A percentile compares a stretch with the other conserved stretches of the same genome.
Evolutionary conservation across 1,140 invertebrate species (phyloP).

Genomic region (Drosophila ananassae): DNA sequence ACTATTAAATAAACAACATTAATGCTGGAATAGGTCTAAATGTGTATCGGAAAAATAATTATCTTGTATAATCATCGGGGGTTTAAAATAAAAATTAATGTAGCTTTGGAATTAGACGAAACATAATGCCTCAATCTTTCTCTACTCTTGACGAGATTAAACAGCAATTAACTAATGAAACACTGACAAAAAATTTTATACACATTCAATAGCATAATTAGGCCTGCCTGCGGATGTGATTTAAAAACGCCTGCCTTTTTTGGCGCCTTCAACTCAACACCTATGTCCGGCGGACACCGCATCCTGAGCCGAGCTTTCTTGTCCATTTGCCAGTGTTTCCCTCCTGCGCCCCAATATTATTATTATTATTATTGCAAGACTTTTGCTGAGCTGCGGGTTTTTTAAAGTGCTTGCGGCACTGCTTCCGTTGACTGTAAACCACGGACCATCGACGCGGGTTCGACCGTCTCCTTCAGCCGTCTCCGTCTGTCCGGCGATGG

Average conservation of each 20-base stretch:
- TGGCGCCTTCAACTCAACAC: constrained; percentile 9
- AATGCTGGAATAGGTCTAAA: too few species aligned
- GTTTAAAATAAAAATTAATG: too few species aligned
- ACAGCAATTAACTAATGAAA: neutral
- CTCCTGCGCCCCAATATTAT: constrained; percentile 71
- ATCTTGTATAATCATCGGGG: too few species aligned
- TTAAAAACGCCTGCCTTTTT: neutral
- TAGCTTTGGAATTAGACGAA: too few species aligned
- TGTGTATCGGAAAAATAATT: too few species aligned
- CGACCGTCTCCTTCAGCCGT: constrained; percentile 20
- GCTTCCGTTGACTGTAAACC: constrained; percentile 32
- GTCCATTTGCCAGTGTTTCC: constrained; percentile 51
- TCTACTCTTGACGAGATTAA: neutral
- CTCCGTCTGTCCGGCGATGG: constrained; percentile 52
- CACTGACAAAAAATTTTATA: neutral
- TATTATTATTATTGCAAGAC: constrained; percentile 78
- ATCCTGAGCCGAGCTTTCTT: constrained; percentile 40
- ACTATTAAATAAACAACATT: too few species aligned
- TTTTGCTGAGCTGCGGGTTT: constrained; percentile 74
- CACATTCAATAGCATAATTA: too few species aligned
- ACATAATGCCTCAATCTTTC: neutral
- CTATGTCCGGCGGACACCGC: constrained; percentile 15
- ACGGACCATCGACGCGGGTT: constrained; percentile 11
- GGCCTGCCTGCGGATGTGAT: neutral
- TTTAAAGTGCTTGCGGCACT: constrained; percentile 69